Conservation (phyloP, 2,113 vertebrate species). For the Baryphthengus martii region DNA sequence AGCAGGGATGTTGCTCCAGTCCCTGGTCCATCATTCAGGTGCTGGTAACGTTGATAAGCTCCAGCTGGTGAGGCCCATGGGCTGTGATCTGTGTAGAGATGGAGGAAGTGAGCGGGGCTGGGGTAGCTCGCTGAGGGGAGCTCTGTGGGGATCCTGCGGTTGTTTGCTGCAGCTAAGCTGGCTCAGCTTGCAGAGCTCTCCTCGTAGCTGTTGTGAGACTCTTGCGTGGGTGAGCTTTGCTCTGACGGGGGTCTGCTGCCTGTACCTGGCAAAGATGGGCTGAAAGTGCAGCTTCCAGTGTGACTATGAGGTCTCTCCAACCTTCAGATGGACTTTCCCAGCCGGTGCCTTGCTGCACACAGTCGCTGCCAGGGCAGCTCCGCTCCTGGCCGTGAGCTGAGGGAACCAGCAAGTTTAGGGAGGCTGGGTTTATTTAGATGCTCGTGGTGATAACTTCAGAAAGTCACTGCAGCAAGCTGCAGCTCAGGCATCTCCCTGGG, state of each 20-base stretch:
- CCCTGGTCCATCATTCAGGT: accelerated
- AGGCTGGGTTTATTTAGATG: neutral
- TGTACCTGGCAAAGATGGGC: neutral
- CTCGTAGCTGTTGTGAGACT: neutral
- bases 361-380: neutral
- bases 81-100: neutral
- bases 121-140: neutral
- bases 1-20: neutral
- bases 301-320: neutral
- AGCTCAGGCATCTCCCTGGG: neutral
- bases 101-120: neutral
- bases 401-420: neutral
- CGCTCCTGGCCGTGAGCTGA: accelerated
- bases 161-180: neutral
- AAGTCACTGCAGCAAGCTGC: neutral
- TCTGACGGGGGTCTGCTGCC: neutral
- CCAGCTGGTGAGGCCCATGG: accelerated
- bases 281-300: neutral
- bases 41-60: neutral
- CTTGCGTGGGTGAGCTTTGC: neutral
- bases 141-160: neutral
- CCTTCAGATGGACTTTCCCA: neutral
- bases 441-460: neutral
- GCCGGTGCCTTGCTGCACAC: neutral
- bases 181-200: accelerated